Evolutionary conservation across 2,888 invertebrate genomes (phyloP).

Genomic region (Schrankia costaestrigalis): DNA sequence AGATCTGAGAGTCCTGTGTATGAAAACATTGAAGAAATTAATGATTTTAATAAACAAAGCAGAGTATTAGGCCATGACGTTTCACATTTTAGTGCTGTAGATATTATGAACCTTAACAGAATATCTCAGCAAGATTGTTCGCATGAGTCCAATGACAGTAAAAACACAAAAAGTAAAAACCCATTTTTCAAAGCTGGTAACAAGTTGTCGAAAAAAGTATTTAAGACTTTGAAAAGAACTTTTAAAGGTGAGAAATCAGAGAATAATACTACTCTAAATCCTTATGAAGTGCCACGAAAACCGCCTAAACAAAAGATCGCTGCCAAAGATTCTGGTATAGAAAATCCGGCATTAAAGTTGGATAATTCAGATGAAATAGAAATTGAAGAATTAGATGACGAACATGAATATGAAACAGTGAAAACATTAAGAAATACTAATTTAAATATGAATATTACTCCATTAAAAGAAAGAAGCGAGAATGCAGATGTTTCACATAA

Average conservation of each 20-base stretch:
- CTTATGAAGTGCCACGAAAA: constrained; percentile 73
- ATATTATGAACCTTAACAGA: constrained; percentile 71
- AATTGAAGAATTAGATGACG: constrained; percentile 61
- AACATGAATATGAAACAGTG: constrained; percentile 69
- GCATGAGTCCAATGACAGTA: constrained; percentile 61
- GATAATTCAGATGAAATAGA: constrained; percentile 74
- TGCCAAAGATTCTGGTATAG: constrained; percentile 63
- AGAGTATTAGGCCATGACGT: constrained; percentile 74
- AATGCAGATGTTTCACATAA: constrained; percentile 52
- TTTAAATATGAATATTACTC: constrained; percentile 70
- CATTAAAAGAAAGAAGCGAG: constrained; percentile 56
- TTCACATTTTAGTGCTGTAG: constrained; percentile 64
- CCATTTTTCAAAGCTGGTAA: constrained; percentile 63
- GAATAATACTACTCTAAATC: constrained; percentile 55
- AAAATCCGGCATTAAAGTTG: constrained; percentile 67
- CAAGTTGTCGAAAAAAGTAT: constrained; percentile 67
- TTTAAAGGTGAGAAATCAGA: constrained; percentile 67
- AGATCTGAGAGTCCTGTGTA: constrained; percentile 66
- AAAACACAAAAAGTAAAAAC: constrained; percentile 60
- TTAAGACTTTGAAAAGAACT: constrained; percentile 68
- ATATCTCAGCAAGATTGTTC: constrained; percentile 45
- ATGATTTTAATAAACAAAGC: constrained; percentile 69
- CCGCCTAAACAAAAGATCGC: constrained; percentile 49
- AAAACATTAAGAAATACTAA: constrained; percentile 68
- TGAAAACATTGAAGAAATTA: constrained; percentile 58